Percentiles rank a stretch among this genome's conserved stretches.
phyloP scores from a whole-genome alignment of 2,113 vertebrate genomes.

The Bufo gargarizans region DNA sequence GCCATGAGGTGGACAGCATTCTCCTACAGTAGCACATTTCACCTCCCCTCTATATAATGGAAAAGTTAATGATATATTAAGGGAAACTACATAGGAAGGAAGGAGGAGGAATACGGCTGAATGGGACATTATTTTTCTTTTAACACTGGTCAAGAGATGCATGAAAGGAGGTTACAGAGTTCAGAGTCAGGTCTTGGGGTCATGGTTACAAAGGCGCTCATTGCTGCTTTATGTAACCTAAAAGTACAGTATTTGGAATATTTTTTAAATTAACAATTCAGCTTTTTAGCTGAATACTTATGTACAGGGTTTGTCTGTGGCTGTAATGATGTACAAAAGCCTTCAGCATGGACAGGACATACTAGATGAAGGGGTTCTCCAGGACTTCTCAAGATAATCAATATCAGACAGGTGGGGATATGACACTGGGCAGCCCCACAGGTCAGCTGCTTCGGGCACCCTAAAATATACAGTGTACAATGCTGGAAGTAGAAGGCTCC shows the following conservation, averaged over 20 bases:
- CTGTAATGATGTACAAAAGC: no score
- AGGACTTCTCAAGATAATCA: no score
- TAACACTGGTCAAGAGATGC: background rate
- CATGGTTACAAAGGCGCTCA: background rate
- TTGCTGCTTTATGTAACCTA: background rate
- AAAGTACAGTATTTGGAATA: background rate
- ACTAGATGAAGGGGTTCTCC: no score
- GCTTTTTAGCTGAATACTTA: background rate
- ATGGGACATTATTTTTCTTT: background rate
- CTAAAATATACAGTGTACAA: no score
- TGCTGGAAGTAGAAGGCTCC: no score
- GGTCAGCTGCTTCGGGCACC: no score
- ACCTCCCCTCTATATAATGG: background rate
- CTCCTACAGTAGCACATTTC: background rate
- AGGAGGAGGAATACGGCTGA: slow-evolving; percentile 1
- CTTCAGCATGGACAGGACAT: no score
- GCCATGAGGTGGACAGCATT: background rate
- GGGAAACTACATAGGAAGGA: slow-evolving; percentile 22
- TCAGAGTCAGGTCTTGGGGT: background rate
- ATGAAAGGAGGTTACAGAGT: background rate
- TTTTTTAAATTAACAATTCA: background rate
- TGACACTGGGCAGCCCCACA: no score
- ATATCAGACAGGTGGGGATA: no score
- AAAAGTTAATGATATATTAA: slow-evolving; percentile 14
- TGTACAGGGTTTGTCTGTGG: no score